Percentiles rank a stretch among this genome's conserved stretches.
Conservation (phyloP, 2,888 invertebrate species). For the Hoplodrina blanda region DNA sequence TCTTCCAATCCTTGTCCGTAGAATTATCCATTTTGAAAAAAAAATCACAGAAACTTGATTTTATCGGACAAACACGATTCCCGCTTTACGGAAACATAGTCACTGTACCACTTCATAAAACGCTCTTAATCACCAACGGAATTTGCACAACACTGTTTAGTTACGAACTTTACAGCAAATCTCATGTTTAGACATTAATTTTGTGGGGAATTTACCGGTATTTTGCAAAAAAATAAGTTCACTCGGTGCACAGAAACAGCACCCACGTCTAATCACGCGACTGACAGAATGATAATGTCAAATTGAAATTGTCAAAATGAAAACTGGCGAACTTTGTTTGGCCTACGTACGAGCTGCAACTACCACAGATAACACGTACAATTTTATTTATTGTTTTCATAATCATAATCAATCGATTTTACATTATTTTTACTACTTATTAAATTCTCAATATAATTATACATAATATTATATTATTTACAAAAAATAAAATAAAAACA, state of each 20-base stretch:
- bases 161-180: slow-evolving; percentile 45
- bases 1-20: slow-evolving; percentile 87
- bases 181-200: slow-evolving; percentile 54
- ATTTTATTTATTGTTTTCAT: neutral
- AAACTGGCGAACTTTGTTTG: slow-evolving; percentile 1
- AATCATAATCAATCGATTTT: too few species aligned
- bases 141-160: slow-evolving; percentile 63
- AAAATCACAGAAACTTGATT: slow-evolving; percentile 60
- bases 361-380: slow-evolving; percentile 4
- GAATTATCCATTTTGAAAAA: slow-evolving; percentile 77
- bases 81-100: slow-evolving; percentile 57
- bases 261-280: slow-evolving; percentile 46
- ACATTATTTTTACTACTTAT: too few species aligned
- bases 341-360: neutral
- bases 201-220: slow-evolving; percentile 54
- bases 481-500: too few species aligned
- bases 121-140: slow-evolving; percentile 64
- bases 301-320: slow-evolving; percentile 20
- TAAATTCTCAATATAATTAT: too few species aligned
- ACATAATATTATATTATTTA: too few species aligned
- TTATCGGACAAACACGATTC: slow-evolving; percentile 39
- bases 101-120: slow-evolving; percentile 37
- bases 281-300: slow-evolving; percentile 24
- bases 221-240: slow-evolving; percentile 18
- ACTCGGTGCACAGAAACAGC: neutral